These are phyloP conservation scores for Trichacis sp. DNA, from an alignment of 2,888 invertebrate species.

Conservation along the genomic window DNA sequence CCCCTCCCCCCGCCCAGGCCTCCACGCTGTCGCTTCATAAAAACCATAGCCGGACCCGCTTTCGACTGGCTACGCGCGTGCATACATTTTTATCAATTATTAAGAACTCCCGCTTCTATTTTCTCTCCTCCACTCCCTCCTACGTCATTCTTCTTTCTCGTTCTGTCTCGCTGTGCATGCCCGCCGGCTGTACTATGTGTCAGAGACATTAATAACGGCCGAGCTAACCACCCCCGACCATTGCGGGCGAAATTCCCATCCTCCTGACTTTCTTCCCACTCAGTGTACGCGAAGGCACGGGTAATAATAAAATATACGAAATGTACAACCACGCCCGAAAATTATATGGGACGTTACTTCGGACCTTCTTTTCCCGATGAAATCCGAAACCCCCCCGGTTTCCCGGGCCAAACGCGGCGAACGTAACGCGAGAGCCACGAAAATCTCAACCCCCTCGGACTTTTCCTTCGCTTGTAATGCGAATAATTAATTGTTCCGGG, in stretches of 20 bases:
- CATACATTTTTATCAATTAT: constrained; percentile 69
- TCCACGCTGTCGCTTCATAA: constrained; percentile 33
- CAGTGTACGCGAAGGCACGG: constrained; percentile 50
- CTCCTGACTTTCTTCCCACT: constrained; percentile 12
- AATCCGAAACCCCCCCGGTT: no score
- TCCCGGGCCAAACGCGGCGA: no score
- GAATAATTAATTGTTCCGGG: constrained; percentile 17
- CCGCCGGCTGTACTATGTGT: constrained; percentile 41
- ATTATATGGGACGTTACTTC: constrained; percentile 11
- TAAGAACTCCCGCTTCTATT: constrained; percentile 61
- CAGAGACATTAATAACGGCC: constrained; percentile 66
- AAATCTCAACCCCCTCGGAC: no score
- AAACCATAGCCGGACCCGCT: constrained; percentile 41
- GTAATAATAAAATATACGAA: constrained; percentile 65
- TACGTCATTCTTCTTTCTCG: constrained; percentile 34
- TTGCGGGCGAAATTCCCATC: constrained; percentile 32
- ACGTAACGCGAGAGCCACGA: no score
- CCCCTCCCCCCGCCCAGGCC: constrained; percentile 30
- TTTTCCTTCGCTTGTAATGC: no score
- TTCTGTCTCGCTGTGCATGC: constrained; percentile 33
- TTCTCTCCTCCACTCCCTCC: constrained; percentile 23
- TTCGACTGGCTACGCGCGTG: constrained; percentile 54
- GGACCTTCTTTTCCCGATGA: neutral
- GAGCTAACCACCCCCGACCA: constrained; percentile 53
- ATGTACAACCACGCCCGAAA: constrained; percentile 48